Base-by-base conservation (phyloP, 2,797 vertebrate species). In the Chromobotia macracanthus region DNA sequence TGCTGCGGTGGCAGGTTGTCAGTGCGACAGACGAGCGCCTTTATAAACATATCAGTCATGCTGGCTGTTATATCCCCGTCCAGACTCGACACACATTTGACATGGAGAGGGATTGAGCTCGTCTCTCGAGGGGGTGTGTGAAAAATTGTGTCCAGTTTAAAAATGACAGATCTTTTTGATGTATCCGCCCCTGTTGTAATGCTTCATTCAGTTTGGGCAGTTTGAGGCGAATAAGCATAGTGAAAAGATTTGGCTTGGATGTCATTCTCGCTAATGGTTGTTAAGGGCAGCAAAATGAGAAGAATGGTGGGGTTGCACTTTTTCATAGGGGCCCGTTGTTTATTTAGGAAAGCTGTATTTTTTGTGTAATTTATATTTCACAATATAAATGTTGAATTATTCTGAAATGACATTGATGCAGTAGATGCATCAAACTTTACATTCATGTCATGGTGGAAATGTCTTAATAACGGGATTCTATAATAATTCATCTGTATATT, bases 41-140 rank as follows among this genome's bases (percentile, higher is more conserved):
- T 86, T 92, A 92, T 93, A 93, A 93, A 93, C 92, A 90, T 92
- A 93, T 93, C 92, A 92, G 93, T 93, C 92, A 93, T 92, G 92
- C 91, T 83, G 88, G 89, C 91, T 92, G 89, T 92, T 87, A 87
- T 88, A 87, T 90, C 91, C 90, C 84, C 86, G 84, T 82, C 83
- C 86, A 85, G 82, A 89, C 90, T 89, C 88, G 65, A 82, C 81
- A 75, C 77, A 78, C 70, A 82, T 83, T 81, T 86, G 84, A 85
- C 82, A 85, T 21, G 58, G 77, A 83, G 72, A 82, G 69, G 83
- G 77, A 83, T 82, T 80, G 82, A 77, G 18, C 84, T 87, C 77
- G 82, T 86, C 85, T 84, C 85, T 86, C 74, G 85, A 77, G 74
- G 82, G 81, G 84, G 65, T 15, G 74, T 79, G 82, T 80, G 79